Evolutionary conservation across 2,888 invertebrate genomes (phyloP).

Genomic region (Tricholauxania praeusta): DNA sequence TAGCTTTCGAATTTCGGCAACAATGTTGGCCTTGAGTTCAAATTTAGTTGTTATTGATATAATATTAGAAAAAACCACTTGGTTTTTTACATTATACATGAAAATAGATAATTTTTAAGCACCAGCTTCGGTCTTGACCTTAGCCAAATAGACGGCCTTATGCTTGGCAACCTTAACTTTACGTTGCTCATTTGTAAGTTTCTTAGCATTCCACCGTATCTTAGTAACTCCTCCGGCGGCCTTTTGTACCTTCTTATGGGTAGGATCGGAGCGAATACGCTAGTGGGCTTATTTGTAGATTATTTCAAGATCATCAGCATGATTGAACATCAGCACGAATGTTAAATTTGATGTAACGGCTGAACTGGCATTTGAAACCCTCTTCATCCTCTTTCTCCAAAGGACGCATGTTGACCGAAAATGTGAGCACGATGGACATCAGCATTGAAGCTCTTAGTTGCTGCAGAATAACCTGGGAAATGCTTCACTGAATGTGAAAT

Average conservation of each 20-base stretch:
- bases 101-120: constrained; percentile 53
- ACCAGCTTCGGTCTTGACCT: constrained; percentile 68
- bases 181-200: constrained; percentile 89
- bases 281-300: constrained; percentile 97
- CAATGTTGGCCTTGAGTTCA: too few species aligned
- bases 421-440: too few species aligned
- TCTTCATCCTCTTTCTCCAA: constrained; percentile 96
- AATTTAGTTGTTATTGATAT: constrained; percentile 43
- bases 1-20: too few species aligned
- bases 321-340: constrained; percentile 89
- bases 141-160: constrained; percentile 89
- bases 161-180: constrained; percentile 94
- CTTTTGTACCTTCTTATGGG: constrained; percentile 71
- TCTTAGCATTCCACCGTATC: constrained; percentile 92
- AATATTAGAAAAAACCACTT: constrained; percentile 35
- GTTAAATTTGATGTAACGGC: constrained; percentile 93
- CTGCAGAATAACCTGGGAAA: constrained; percentile 93
- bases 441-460: constrained; percentile 94
- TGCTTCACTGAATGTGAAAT: constrained; percentile 98
- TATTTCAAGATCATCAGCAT: constrained; percentile 93
- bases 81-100: background rate
- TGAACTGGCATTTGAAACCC: constrained; percentile 97
- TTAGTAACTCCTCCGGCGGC: too few species aligned
- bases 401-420: constrained; percentile 88
- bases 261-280: constrained; percentile 90